Conservation (phyloP, 2,888 invertebrate species). For the Pristionchus exspectatus region DNA sequence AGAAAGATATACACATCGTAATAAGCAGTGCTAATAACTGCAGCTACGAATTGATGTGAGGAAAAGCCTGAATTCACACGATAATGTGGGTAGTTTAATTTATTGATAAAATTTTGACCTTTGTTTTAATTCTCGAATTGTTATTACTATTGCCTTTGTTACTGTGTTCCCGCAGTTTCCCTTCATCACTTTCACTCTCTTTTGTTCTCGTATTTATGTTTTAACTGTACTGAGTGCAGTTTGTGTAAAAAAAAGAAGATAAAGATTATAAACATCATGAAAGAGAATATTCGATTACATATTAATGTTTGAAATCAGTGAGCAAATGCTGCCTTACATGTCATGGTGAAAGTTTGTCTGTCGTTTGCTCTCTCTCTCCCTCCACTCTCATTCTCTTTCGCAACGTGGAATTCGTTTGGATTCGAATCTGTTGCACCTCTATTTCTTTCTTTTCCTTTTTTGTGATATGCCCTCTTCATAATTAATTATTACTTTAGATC, state of each 20-base stretch:
- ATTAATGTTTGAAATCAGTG: background rate
- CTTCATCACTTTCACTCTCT: slow-evolving; percentile 83
- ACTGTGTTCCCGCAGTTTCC: slow-evolving; percentile 3
- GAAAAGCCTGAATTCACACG: slow-evolving; percentile 15
- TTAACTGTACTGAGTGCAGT: background rate
- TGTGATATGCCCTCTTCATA: background rate
- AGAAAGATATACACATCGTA: background rate
- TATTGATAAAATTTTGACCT: slow-evolving; percentile 15
- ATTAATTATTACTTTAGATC: background rate
- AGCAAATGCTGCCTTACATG: slow-evolving; percentile 58
- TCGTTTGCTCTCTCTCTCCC: background rate
- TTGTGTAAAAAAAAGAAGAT: background rate
- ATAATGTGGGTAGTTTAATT: slow-evolving; percentile 40
- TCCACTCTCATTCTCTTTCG: background rate
- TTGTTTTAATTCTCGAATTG: slow-evolving; percentile 8
- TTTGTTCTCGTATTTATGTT: background rate
- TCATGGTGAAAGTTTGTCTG: slow-evolving; percentile 55
- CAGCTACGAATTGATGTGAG: background rate
- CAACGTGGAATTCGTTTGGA: background rate
- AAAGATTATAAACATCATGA: background rate
- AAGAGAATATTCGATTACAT: background rate
- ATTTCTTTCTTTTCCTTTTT: background rate
- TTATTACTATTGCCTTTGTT: slow-evolving; percentile 51
- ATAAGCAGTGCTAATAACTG: background rate
- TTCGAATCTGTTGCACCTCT: background rate